Base-by-base conservation (phyloP, 2,113 vertebrate species). In the Ahaetulla prasina region DNA sequence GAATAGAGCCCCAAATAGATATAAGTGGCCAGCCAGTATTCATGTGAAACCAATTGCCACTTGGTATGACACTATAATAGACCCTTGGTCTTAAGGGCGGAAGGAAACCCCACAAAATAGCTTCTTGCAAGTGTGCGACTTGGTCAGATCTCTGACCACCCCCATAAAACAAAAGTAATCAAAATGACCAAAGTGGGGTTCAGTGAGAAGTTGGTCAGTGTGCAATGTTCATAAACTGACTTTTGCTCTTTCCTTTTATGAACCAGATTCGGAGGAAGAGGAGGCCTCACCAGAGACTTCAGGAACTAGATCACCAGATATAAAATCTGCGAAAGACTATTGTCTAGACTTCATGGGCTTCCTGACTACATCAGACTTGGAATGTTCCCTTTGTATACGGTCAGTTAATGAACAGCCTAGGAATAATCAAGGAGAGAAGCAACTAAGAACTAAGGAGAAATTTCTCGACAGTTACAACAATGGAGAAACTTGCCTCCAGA, bases 321-420 rank as follows among this genome's bases (percentile, higher is more conserved):
- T n/a, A 4, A 63, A 91, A 0, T 18, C 20, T 88, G 92, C 45
- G n/a, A 0, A 0, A 88, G 88, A 49, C 3, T 4, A 0, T 11
- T 60, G 80, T 27, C 53, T 50, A 50, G 80, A 55, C 22, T 94
- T 97, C 0, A 1, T 14, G 20, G 94, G 96, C 45, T 94, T 98
- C 47, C 96, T 99, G 95, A 98, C 96, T 1, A 52, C 98, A 43
- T 97, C 98, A 20, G 98, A 99, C 94, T 96, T 99, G 84, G 98
- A 99, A 95, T 99, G 98, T 90, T 98, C 98, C 89, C 98, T 99
- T 93, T 99, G 98, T 95, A 98, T 98, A 91, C 98, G 98, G 98
- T 99, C 93, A 97, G 97, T 96, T 93, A 91, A 89, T 80, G 49
- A 35, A 18, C 89, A 89, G 87, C 80, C n/a, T 91, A n/a, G 8